phyloP scores from a whole-genome alignment of 2,888 invertebrate genomes.

The Heteropelma amictum region DNA sequence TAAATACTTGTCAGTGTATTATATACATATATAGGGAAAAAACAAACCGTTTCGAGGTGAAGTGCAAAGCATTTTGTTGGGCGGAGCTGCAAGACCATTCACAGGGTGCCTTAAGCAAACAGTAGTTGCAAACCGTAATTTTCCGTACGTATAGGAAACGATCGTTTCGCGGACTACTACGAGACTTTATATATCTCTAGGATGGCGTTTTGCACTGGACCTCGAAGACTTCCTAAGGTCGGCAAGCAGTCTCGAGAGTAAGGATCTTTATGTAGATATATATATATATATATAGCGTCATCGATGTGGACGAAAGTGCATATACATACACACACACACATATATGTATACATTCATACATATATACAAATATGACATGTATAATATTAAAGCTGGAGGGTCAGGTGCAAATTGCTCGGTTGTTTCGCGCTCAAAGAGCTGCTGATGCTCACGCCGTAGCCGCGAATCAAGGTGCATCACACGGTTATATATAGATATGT shows the following conservation, averaged over 20 bases:
- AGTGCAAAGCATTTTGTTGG: slow-evolving; percentile 66
- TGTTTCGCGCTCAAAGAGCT: slow-evolving; percentile 53
- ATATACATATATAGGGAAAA: slow-evolving; percentile 35
- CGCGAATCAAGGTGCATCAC: slow-evolving; percentile 20
- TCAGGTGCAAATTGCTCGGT: slow-evolving; percentile 69
- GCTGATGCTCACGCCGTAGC: slow-evolving; percentile 50
- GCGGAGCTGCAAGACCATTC: slow-evolving; percentile 66
- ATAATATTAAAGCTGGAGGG: slow-evolving; percentile 58
- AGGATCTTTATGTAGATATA: slow-evolving; percentile 9
- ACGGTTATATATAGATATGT: background rate
- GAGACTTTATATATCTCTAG: slow-evolving; percentile 11
- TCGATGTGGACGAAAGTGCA: slow-evolving; percentile 16
- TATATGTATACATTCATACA: background rate
- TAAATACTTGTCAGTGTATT: background rate
- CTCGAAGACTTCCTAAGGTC: slow-evolving; percentile 20
- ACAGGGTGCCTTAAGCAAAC: slow-evolving; percentile 72
- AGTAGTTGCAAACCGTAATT: slow-evolving; percentile 69
- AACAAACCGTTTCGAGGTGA: slow-evolving; percentile 45
- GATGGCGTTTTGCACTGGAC: background rate
- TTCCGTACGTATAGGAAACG: slow-evolving; percentile 58
- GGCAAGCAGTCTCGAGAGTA: slow-evolving; percentile 20
- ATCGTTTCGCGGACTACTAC: slow-evolving; percentile 55
- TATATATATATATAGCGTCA: background rate
- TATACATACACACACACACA: background rate
- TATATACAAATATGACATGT: slow-evolving; percentile 14